Conservation (phyloP, 1,140 invertebrate species). For the Drepana arcuata region DNA sequence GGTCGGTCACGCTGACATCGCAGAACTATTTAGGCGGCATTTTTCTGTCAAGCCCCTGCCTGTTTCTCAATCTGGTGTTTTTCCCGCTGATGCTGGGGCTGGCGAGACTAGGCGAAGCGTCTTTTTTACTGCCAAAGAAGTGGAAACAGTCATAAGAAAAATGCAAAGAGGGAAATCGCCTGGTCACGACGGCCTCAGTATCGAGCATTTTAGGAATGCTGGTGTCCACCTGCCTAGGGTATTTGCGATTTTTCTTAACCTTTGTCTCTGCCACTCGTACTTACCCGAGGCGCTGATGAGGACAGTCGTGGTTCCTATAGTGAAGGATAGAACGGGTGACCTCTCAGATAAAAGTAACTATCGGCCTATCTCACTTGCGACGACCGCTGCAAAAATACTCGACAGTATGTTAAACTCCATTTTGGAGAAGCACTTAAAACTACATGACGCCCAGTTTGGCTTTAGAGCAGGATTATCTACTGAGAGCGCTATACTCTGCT, state of each 20-base stretch:
- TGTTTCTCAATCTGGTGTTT: not conserved
- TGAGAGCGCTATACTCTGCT: not conserved
- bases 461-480: not conserved
- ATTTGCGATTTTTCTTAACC: not conserved
- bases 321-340: not conserved
- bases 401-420: slow-evolving; percentile 1
- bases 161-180: not conserved
- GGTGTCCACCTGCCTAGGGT: not conserved
- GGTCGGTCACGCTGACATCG: slow-evolving; percentile 5
- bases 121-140: not conserved
- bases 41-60: not conserved
- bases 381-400: not conserved
- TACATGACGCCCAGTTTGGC: not conserved
- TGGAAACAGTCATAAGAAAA: not conserved
- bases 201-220: not conserved
- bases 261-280: not conserved
- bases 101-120: not conserved
- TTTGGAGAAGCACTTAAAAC: not conserved
- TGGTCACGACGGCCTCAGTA: not conserved
- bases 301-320: not conserved
- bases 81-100: not conserved
- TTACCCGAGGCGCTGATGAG: not conserved
- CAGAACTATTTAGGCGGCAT: slow-evolving; percentile 7
- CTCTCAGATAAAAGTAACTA: not conserved
- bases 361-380: not conserved